Evolutionary conservation across 2,888 invertebrate species (phyloP).

Genomic region (Chrysotoxum bicinctum): DNA sequence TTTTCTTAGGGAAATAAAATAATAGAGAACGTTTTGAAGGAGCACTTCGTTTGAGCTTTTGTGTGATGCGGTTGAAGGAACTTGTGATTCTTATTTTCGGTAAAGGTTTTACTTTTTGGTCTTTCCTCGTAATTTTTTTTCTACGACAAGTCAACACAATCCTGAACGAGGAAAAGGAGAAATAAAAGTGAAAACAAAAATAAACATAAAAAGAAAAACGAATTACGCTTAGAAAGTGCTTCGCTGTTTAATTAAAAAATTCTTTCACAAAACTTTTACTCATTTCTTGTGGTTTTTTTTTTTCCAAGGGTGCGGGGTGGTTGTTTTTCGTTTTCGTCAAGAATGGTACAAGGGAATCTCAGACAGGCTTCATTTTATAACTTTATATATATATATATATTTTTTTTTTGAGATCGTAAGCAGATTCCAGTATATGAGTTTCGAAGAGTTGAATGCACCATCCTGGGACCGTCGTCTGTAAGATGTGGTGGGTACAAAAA

Average conservation of each 20-base stretch:
- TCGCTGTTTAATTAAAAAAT: conserved; percentile 69
- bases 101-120: conserved; percentile 1
- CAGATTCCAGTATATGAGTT: conserved; percentile 38
- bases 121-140: background rate
- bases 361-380: conserved; percentile 39
- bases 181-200: background rate
- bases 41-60: conserved; percentile 53
- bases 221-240: conserved; percentile 62
- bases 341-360: background rate
- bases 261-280: conserved; percentile 46
- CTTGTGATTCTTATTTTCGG: conserved; percentile 40
- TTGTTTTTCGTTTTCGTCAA: conserved; percentile 8
- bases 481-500: no score
- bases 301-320: conserved; percentile 17
- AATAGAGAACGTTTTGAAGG: conserved; percentile 38
- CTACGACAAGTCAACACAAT: background rate
- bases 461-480: background rate
- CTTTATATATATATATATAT: background rate
- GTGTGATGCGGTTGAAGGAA: conserved; percentile 48
- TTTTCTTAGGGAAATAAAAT: conserved; percentile 28
- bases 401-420: conserved; percentile 28
- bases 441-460: conserved; percentile 70
- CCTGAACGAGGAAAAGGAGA: background rate
- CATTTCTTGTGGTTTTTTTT: background rate
- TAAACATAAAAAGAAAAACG: conserved; percentile 12